Conservation (phyloP, 2,888 invertebrate genomes). For the Flabesymbios commensalis region DNA sequence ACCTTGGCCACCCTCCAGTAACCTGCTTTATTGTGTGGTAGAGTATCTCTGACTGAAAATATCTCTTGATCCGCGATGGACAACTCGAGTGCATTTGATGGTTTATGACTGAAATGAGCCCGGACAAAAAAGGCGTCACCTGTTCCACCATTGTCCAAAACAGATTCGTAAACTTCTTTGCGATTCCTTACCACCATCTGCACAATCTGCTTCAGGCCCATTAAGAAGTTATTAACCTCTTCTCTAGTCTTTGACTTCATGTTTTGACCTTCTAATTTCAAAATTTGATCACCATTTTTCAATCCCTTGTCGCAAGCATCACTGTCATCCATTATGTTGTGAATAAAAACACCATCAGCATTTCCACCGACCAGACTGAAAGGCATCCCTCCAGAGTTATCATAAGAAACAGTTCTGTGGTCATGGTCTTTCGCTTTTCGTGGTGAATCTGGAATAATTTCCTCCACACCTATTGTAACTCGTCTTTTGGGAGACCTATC, state of each 20-base stretch:
- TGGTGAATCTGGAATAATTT: slow-evolving; percentile 11
- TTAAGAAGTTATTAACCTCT: slow-evolving; percentile 25
- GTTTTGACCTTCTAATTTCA: slow-evolving; percentile 23
- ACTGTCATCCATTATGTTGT: slow-evolving; percentile 22
- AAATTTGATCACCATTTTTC: slow-evolving; percentile 33
- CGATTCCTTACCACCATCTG: slow-evolving; percentile 21
- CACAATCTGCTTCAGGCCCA: slow-evolving; percentile 8
- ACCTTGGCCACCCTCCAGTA: slow-evolving; percentile 30
- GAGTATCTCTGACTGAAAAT: slow-evolving; percentile 32
- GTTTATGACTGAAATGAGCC: slow-evolving; percentile 28
- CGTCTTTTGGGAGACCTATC: too few species aligned
- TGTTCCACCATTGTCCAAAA: slow-evolving; percentile 26
- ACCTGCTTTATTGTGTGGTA: slow-evolving; percentile 31
- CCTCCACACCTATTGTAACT: slow-evolving; percentile 25
- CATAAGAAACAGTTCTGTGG: slow-evolving; percentile 14
- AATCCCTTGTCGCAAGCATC: slow-evolving; percentile 29
- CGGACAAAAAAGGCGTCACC: slow-evolving; percentile 35
- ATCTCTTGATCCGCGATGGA: slow-evolving; percentile 31
- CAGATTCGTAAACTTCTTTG: slow-evolving; percentile 19
- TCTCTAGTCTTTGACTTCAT: slow-evolving; percentile 28
- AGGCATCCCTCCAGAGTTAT: slow-evolving; percentile 6
- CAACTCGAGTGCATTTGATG: slow-evolving; percentile 23
- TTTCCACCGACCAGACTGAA: slow-evolving; percentile 35
- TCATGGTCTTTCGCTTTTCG: slow-evolving; percentile 2
- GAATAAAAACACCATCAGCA: slow-evolving; percentile 33